These are phyloP conservation scores for Noctua janthina DNA, from an alignment of 2,888 invertebrate genomes.

Conservation along the genomic window DNA sequence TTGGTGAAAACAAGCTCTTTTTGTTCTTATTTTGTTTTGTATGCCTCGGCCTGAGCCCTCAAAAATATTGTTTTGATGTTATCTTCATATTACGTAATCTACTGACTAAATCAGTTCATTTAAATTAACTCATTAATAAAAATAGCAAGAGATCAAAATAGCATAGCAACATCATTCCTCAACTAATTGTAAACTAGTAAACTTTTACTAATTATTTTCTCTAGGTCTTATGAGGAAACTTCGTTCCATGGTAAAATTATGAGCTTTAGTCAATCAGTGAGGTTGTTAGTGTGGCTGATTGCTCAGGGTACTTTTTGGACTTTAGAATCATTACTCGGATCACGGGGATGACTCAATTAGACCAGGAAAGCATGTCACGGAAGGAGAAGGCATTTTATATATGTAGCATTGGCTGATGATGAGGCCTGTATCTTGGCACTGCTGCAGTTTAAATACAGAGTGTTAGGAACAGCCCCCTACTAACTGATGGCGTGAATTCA, in stretches of 20 bases:
- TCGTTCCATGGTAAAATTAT: neutral
- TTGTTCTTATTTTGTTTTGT: neutral
- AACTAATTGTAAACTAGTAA: neutral
- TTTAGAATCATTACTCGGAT: neutral
- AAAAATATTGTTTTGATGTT: neutral
- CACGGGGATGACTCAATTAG: neutral
- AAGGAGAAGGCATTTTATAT: neutral
- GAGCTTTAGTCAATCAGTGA: neutral
- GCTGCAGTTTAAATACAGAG: neutral
- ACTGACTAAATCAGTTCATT: neutral
- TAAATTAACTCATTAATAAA: neutral
- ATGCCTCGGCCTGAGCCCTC: neutral
- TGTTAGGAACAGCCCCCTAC: too few species aligned
- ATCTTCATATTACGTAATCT: neutral
- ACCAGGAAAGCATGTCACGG: neutral
- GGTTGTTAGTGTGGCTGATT: neutral
- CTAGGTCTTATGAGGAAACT: neutral
- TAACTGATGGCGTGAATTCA: too few species aligned
- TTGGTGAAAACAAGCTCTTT: neutral
- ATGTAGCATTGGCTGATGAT: neutral
- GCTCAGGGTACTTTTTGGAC: neutral
- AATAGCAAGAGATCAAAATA: neutral
- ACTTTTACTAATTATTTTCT: neutral
- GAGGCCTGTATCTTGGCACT: neutral
- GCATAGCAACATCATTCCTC: neutral